Conservation (phyloP, 2,797 vertebrate genomes). For the Uromys caudimaculatus region DNA sequence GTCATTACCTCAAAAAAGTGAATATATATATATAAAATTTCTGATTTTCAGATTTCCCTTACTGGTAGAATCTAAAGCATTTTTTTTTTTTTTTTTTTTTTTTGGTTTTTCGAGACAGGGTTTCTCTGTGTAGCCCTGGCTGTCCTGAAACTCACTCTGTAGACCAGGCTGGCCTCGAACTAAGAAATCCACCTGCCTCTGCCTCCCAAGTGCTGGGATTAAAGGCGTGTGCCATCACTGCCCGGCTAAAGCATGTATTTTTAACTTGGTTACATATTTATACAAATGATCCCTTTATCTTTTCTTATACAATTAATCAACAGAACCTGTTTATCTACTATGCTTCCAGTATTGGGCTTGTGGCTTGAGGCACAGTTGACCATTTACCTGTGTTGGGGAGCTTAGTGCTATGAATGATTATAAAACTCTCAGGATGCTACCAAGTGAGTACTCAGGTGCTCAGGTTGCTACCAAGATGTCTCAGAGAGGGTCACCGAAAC, state of each 20-base stretch:
- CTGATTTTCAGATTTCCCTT: slow-evolving; percentile 39
- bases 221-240: too few relatives aligned
- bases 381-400: not conserved
- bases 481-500: not conserved
- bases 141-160: too few relatives aligned
- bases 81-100: too few relatives aligned
- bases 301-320: slow-evolving; percentile 36
- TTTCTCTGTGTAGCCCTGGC: too few relatives aligned
- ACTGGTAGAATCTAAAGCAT: slow-evolving; percentile 37
- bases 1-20: slow-evolving; percentile 31
- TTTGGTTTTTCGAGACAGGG: too few relatives aligned
- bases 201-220: too few relatives aligned
- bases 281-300: not conserved
- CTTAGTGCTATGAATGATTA: not conserved
- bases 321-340: not conserved
- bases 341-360: not conserved
- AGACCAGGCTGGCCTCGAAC: too few relatives aligned
- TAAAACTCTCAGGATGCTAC: not conserved
- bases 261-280: slow-evolving; percentile 26
- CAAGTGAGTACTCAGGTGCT: not conserved
- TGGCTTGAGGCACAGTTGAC: slow-evolving; percentile 23
- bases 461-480: not conserved
- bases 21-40: not conserved
- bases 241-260: slow-evolving; percentile 1
- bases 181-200: too few relatives aligned